Evolutionary conservation across 2,888 invertebrate genomes (phyloP), one percentile per base, ranked within the genome.

Genomic region (Ophioninae sp.): DNA sequence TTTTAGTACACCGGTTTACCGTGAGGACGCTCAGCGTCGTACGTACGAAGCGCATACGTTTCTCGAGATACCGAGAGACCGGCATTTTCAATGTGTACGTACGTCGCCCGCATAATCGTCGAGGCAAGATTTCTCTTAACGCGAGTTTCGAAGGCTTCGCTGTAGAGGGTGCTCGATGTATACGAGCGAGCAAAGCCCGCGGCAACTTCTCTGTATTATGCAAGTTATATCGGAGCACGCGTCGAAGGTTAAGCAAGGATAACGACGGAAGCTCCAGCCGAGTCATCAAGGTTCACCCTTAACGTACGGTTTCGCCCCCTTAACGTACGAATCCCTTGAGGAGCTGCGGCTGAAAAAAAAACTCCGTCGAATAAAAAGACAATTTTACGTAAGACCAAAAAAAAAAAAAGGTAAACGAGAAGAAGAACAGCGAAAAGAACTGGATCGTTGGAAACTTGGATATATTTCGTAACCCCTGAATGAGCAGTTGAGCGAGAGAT

Each of bases 181-280:
- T 56, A 64, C 13, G 77, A 50, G 73, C 75, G 70, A 3, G 39
- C 77, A 70, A 79, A 81, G 83, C 56, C 76, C 68, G 65, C 79
- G 75, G 75, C 72, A 81, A 84, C 84, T 84, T 84, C 84, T 76
- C 81, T 82, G 84, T 79, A 84, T 84, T 84, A 84, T 84, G 81
- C 79, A 84, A 84, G 81, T 84, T 84, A 84, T 76, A 84, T 84
- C 82, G 82, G 84, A 84, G 81, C 84, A 79, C 84, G 79, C 84
- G 81, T 84, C 81, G 84, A 82, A 84, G 81, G 84, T 79, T 84
- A 84, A 79, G 81, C 75, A 72, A 44, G 65, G 74, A 79, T 79
- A 78, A 72, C 70, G 78, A 72, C 75, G 75, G 79, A 84, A 82
- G 81, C 79, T 76, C 62, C 70, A 50, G 73, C 79, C 39, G 73